Base-by-base conservation (phyloP, 2,113 vertebrate species). In the Uria aalge region DNA sequence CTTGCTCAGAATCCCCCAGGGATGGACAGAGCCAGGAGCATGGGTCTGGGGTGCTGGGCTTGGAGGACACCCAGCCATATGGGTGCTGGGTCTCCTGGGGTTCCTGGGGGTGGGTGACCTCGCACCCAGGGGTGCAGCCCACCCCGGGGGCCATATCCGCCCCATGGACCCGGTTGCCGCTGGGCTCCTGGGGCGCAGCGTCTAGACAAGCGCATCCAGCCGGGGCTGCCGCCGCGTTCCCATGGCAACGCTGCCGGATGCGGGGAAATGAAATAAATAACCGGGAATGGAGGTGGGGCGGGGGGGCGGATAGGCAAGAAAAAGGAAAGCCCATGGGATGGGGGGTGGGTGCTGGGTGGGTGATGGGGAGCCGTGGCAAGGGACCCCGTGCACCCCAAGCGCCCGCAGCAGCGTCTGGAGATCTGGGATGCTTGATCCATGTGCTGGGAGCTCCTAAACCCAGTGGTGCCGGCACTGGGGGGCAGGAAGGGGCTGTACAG, bases 211-310 rank as follows among this genome's bases (percentile, higher is more conserved):
- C 9, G 86, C 97, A 96, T 50, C 91, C 91, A 84, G 95, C 87
- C 45, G 66, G 96, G 96, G 80, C 96, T 93, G 60, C 34, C 18
- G 76, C 88, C 50, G 3, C 1, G 92, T 98, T 97, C 95, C 98
- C 97, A 98, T 98, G 95, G 97, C 96, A 98, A 98, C 96, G 29
- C 94, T 73, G 93, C 86, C 30, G 82, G 95, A 95, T 96, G 95
- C 41, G 4, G 92, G 26, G 72, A 62, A 97, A 95, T 92, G 32
- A 98, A 93, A 97, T 94, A 98, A 96, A 97, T 81, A 80, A 88
- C 40, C 1, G 16, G 59, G 85, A 12, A 29, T 5, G 13, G 11
- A 3, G n/a, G 17, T 7, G 55, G 17, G 8, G 10, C 4, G 3
- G 8, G 3, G 38, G 9, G 10, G 8, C 3, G 8, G 40, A 23